Evolutionary conservation across 2,797 vertebrate genomes (phyloP).

Genomic region (Phalanger gymnotis): DNA sequence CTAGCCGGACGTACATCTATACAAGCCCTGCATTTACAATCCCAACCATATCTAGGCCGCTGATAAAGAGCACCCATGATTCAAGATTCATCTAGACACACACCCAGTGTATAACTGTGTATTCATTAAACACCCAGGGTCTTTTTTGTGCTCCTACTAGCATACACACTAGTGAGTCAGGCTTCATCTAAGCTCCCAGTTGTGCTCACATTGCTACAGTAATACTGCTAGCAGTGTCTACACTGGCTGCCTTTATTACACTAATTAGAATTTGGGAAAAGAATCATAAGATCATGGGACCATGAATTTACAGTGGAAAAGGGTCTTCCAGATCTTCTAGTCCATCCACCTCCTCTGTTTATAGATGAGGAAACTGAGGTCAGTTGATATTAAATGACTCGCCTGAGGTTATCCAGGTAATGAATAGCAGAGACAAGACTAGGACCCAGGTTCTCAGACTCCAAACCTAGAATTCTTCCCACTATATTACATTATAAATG

Average conservation of each 20-base stretch:
- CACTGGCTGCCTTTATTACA: background rate
- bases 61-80: slow-evolving; percentile 20
- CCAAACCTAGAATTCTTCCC: background rate
- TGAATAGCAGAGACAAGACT: background rate
- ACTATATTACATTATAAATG: background rate
- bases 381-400: background rate
- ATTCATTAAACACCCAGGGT: background rate
- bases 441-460: background rate
- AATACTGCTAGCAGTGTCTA: background rate
- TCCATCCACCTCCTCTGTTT: background rate
- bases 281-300: background rate
- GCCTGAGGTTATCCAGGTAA: background rate
- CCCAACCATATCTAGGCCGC: background rate
- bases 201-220: background rate
- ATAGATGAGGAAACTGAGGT: background rate
- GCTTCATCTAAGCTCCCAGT: background rate
- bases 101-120: background rate
- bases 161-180: background rate
- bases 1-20: background rate
- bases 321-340: background rate
- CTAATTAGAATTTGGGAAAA: background rate
- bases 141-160: background rate
- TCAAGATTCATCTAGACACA: slow-evolving; percentile 37
- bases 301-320: background rate
- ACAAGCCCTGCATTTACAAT: background rate